Conservation (phyloP, 2,888 invertebrate genomes). For the Mimumesa dahlbomi region DNA sequence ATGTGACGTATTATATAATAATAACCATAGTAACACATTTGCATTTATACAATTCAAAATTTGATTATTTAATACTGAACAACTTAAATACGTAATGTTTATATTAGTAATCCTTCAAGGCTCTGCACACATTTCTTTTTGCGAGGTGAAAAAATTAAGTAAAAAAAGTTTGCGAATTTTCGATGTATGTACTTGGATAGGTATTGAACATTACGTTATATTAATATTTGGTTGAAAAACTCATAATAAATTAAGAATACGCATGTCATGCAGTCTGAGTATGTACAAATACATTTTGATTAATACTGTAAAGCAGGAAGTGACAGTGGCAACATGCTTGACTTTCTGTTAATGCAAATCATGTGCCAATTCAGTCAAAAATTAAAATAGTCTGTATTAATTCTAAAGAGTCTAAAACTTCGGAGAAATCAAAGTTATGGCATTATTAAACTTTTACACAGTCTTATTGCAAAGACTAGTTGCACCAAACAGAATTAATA, state of each 20-base stretch:
- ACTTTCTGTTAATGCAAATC: conserved; percentile 24
- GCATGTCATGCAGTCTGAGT: conserved; percentile 34
- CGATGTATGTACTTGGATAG: conserved; percentile 22
- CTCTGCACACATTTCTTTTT: conserved; percentile 40
- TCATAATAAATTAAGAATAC: conserved; percentile 49
- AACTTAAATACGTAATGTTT: conserved; percentile 9
- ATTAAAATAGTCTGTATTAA: conserved; percentile 19
- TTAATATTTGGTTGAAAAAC: conserved; percentile 50
- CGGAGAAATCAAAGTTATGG: conserved; percentile 22
- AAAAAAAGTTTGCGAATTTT: conserved; percentile 37
- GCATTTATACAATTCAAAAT: neutral
- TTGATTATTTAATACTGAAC: conserved; percentile 15
- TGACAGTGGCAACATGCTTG: conserved; percentile 35
- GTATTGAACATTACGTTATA: conserved; percentile 34
- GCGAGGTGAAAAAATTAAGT: conserved; percentile 13
- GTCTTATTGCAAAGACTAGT: conserved; percentile 34
- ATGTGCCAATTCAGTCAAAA: conserved; percentile 26
- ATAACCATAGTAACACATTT: too few species aligned
- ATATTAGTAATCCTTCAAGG: conserved; percentile 28
- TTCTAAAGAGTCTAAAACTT: conserved; percentile 20
- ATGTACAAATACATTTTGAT: conserved; percentile 52
- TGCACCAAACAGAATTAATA: conserved; percentile 51
- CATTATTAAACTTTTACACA: conserved; percentile 21
- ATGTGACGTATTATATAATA: too few species aligned
- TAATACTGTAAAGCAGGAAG: conserved; percentile 57